Base-by-base conservation (phyloP, 2,113 vertebrate genomes). In the Tupaia tana region DNA sequence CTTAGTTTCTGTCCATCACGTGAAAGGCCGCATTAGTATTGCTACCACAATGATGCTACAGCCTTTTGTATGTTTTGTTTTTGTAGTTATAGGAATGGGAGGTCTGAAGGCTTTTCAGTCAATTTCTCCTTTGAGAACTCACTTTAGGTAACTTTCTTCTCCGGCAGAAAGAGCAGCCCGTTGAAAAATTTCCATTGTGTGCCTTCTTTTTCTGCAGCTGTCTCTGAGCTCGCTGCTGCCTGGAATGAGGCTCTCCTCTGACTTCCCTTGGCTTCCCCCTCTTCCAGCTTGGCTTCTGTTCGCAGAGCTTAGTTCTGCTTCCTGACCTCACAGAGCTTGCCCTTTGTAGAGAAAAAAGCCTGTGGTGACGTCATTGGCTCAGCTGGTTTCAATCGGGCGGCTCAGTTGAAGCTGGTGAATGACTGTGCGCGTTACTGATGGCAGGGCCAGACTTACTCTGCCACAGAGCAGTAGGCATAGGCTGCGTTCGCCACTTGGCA, bases 321-420 rank as follows among this genome's bases (percentile, higher is more conserved):
- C 93, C 89, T 97, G 95, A 96, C 94, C 90, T 93, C 96, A 94
- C 74, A 29, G 96, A 70, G 89, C 91, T 95, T 84, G 74, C 95
- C 94, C 93, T 97, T 97, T 96, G 95, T 96, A 96, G 96, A 96
- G 96, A 95, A 79, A 96, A 95, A 96, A 70, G 94, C 56, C n/a
- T 64, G 64, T 67, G 91, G 93, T 96, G 96, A 97, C 89, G 79
- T 96, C 97, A 96, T 83, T 58, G 10, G 69, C 89, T 85, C 95
- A 96, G 94, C 93, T 96, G 96, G 93, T 91, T 97, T 96, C 91
- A 92, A 92, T 97, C 93, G 90, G 69, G 74, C 58, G 86, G 91
- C 91, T 80, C 29, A 20, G 61, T 89, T 58, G 91, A 93, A 89
- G 83, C 86, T 86, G 93, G 79, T 70, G 86, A 89, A 91, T 95